Conservation (phyloP, 2,113 vertebrate genomes). For the Emydura subglobosa region DNA sequence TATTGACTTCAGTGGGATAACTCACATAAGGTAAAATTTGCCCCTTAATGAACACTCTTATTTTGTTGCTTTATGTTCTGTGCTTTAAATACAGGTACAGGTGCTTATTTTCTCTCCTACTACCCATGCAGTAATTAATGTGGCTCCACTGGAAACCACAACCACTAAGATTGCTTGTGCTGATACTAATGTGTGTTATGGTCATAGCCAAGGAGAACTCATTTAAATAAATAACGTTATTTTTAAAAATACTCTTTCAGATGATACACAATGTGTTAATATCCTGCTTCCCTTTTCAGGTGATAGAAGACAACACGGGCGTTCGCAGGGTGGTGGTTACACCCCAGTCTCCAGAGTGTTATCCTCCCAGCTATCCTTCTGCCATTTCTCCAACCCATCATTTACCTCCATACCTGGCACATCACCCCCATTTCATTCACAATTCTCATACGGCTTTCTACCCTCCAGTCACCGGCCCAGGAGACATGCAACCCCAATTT, state of each 20-base stretch:
- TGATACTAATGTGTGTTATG: constrained; percentile 7
- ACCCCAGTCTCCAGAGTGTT: constrained; percentile 96
- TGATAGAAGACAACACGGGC: constrained; percentile 96
- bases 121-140: constrained; percentile 23
- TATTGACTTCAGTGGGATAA: not conserved
- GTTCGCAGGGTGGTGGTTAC: constrained; percentile 97
- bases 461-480: constrained; percentile 92
- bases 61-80: constrained; percentile 57
- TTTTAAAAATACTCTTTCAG: not conserved
- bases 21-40: not conserved
- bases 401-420: constrained; percentile 92
- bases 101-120: constrained; percentile 12
- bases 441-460: constrained; percentile 95
- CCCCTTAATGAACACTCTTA: not conserved
- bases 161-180: not conserved
- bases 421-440: constrained; percentile 94
- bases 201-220: not conserved
- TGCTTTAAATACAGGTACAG: constrained; percentile 39
- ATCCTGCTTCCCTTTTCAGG: constrained; percentile 80
- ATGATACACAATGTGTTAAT: not conserved
- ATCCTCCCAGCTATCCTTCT: constrained; percentile 94
- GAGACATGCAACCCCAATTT: constrained; percentile 93
- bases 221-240: not conserved
- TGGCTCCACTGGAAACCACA: constrained; percentile 41
- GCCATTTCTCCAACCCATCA: constrained; percentile 96